Evolutionary conservation across 2,113 vertebrate species (phyloP).

Genomic region (Polypterus bichir): DNA sequence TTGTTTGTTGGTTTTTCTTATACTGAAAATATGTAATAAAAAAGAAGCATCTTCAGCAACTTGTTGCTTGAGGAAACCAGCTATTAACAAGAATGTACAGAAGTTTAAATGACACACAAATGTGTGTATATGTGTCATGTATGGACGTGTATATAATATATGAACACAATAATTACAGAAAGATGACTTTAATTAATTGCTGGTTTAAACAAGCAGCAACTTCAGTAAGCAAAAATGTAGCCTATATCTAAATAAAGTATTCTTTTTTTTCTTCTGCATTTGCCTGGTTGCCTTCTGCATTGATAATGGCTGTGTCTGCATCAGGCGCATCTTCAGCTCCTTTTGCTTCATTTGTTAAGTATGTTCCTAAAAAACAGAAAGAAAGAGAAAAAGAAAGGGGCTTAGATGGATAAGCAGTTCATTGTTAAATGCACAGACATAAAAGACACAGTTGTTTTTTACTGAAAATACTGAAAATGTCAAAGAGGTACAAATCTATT

Average conservation of each 20-base stretch:
- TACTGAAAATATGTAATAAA: conserved; percentile 57
- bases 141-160: conserved; percentile 17
- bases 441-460: too few species aligned
- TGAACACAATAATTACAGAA: conserved; percentile 54
- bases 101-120: conserved; percentile 44
- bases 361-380: conserved; percentile 67
- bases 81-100: conserved; percentile 49
- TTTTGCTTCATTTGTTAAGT: conserved; percentile 97
- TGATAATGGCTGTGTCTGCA: conserved; percentile 97
- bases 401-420: too few species aligned
- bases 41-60: conserved; percentile 43
- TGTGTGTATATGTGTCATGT: conserved; percentile 13
- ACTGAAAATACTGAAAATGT: too few species aligned
- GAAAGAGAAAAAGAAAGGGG: conserved; percentile 13
- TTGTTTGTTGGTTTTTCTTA: conserved; percentile 65
- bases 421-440: too few species aligned
- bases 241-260: conserved; percentile 93
- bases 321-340: conserved; percentile 95
- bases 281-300: conserved; percentile 94
- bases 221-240: conserved; percentile 56
- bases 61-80: conserved; percentile 67
- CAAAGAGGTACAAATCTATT: too few species aligned
- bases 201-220: conserved; percentile 67
- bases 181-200: conserved; percentile 44
- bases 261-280: conserved; percentile 98